Percentiles rank a stretch among this genome's conserved stretches.
Conservation (phyloP, 2,888 invertebrate genomes). For the Xestia ashworthii region DNA sequence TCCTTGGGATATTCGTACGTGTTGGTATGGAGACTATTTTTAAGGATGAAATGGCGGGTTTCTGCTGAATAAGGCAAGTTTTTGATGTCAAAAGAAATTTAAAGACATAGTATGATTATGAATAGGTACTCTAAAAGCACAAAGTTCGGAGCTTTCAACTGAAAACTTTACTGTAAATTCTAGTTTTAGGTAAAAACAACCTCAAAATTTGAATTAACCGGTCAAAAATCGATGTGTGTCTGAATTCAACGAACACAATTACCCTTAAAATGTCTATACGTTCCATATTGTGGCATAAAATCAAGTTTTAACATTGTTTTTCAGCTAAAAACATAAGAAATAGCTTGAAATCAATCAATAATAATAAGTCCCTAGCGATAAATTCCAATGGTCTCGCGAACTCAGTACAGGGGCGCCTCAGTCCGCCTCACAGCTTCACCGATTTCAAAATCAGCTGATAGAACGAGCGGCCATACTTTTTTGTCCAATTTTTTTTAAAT, state of each 20-base stretch:
- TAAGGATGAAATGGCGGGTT: not conserved
- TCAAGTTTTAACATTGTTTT: not conserved
- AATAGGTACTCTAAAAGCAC: no score
- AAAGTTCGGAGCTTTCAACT: not conserved
- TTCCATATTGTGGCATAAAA: not conserved
- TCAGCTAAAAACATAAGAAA: not conserved
- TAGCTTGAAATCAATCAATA: constrained; percentile 21
- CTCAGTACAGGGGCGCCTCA: constrained; percentile 66
- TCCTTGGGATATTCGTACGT: constrained; percentile 2
- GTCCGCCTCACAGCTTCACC: constrained; percentile 63
- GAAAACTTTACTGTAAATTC: no score
- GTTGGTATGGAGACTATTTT: constrained; percentile 5
- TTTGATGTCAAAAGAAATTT: not conserved
- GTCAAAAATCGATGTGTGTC: not conserved
- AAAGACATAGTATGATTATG: fast-evolving
- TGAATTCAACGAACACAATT: no score
- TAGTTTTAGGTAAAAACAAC: not conserved
- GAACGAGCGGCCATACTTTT: constrained; percentile 59
- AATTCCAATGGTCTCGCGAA: constrained; percentile 37
- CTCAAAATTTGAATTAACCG: constrained; percentile 2
- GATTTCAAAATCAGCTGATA: constrained; percentile 68
- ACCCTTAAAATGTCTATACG: not conserved
- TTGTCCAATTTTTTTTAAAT: constrained; percentile 62
- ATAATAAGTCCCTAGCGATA: constrained; percentile 52
- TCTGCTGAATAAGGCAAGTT: not conserved